A percentile compares a stretch with the other conserved stretches of the same genome.
These are phyloP conservation scores for Meteorus colon DNA, from an alignment of 2,888 invertebrate species.

Conservation along the genomic window DNA sequence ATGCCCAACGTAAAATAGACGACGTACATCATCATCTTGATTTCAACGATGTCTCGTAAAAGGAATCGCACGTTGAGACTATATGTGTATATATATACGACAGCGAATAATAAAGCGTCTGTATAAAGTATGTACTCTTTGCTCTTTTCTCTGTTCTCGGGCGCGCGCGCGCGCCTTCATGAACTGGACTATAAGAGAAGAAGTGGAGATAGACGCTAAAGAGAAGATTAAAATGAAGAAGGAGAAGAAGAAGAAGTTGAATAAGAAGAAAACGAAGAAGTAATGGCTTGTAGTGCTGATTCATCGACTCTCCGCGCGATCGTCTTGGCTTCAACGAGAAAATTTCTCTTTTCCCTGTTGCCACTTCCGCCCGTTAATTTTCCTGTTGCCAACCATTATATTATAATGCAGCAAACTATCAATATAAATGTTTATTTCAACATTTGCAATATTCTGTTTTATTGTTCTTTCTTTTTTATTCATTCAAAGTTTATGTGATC, in stretches of 20 bases:
- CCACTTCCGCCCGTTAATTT: conserved; percentile 44
- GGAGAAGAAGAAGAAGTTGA: background rate
- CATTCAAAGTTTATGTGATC: background rate
- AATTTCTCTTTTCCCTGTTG: conserved; percentile 39
- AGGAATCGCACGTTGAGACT: conserved; percentile 13
- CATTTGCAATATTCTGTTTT: background rate
- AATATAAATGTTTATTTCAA: conserved; percentile 11
- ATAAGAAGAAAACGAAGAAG: background rate
- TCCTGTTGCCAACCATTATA: conserved; percentile 40
- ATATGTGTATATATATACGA: background rate
- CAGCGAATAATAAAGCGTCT: conserved; percentile 27
- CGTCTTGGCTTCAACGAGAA: conserved; percentile 27
- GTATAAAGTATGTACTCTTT: conserved; percentile 17
- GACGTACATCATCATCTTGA: conserved; percentile 39
- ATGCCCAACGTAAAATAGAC: conserved; percentile 20
- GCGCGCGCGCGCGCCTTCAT: background rate
- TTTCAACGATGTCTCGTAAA: conserved; percentile 34
- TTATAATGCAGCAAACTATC: conserved; percentile 30
- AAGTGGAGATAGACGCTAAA: background rate
- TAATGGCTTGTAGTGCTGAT: conserved; percentile 43
- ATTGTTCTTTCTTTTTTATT: background rate
- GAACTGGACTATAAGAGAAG: conserved; percentile 18
- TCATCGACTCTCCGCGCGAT: conserved; percentile 36
- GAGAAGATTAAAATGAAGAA: conserved; percentile 5
- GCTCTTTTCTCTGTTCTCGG: background rate